Conservation (phyloP, 35 echinoderm and acorn worm genomes). For the Heliocidaris tuberculata region DNA sequence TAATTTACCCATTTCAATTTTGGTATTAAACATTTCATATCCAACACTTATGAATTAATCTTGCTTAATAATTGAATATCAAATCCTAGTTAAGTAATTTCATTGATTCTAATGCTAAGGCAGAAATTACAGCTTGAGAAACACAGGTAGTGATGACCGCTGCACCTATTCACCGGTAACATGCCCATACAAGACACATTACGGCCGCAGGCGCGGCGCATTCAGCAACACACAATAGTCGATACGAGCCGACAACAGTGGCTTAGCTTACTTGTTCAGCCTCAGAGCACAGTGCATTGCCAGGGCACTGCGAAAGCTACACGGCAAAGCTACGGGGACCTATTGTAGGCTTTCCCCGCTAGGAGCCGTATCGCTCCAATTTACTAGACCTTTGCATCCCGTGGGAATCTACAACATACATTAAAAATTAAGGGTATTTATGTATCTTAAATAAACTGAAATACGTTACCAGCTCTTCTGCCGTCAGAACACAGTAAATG, state of each 20-base stretch:
- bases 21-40: too few relatives aligned
- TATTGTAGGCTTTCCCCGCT: slow-evolving; percentile 39
- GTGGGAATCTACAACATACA: not conserved
- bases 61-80: too few relatives aligned
- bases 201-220: slow-evolving; percentile 19
- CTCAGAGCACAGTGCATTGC: not conserved
- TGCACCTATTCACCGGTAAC: not conserved
- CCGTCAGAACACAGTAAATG: not conserved
- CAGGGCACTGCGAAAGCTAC: slow-evolving; percentile 15
- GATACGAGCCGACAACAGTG: not conserved
- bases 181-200: not conserved
- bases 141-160: not conserved
- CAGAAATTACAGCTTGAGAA: not conserved
- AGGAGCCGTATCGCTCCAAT: not conserved
- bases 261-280: not conserved
- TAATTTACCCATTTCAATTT: too few relatives aligned
- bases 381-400: not conserved
- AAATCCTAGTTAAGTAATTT: too few relatives aligned
- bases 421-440: not conserved
- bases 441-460: too few relatives aligned
- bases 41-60: too few relatives aligned
- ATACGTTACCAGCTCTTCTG: slow-evolving; percentile 36
- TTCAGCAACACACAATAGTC: not conserved
- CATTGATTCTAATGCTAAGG: too few relatives aligned
- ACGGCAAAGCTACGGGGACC: slow-evolving; percentile 31